These are phyloP conservation scores for Oreortyx pictus DNA, from an alignment of 2,797 vertebrate species.

Conservation along the genomic window DNA sequence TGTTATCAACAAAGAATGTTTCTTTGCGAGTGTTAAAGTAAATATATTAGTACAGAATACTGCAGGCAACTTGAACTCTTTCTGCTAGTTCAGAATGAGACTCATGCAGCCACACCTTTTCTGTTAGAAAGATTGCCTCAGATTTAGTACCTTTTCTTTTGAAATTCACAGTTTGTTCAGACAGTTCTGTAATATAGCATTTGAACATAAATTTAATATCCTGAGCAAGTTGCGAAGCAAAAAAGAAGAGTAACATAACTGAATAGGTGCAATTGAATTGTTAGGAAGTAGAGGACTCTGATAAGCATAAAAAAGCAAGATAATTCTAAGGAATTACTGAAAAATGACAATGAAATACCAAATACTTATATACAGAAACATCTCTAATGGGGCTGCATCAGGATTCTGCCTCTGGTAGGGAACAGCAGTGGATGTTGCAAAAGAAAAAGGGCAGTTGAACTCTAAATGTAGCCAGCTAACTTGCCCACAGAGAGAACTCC, in stretches of 20 bases:
- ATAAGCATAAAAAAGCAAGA: neutral
- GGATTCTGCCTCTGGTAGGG: neutral
- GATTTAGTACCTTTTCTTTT: neutral
- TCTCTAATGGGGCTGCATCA: neutral
- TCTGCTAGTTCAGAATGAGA: neutral
- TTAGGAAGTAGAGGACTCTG: neutral
- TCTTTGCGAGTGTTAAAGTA: neutral
- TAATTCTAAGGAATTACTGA: neutral
- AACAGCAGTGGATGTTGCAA: neutral
- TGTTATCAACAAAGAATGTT: neutral
- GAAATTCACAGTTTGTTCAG: neutral
- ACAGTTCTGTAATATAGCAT: neutral
- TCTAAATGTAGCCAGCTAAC: neutral
- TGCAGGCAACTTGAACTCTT: neutral
- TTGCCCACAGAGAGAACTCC: neutral
- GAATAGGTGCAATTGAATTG: neutral
- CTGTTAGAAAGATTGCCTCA: neutral
- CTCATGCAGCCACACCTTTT: neutral
- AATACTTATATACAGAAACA: neutral
- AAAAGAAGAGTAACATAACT: neutral
- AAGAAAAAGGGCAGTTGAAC: neutral
- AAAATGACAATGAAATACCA: neutral
- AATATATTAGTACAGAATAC: neutral
- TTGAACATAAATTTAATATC: neutral
- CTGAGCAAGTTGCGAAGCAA: neutral